Percentiles rank a stretch among this genome's conserved stretches.
phyloP scores from a whole-genome alignment of 2,888 invertebrate species.

The Idaea biselata region DNA sequence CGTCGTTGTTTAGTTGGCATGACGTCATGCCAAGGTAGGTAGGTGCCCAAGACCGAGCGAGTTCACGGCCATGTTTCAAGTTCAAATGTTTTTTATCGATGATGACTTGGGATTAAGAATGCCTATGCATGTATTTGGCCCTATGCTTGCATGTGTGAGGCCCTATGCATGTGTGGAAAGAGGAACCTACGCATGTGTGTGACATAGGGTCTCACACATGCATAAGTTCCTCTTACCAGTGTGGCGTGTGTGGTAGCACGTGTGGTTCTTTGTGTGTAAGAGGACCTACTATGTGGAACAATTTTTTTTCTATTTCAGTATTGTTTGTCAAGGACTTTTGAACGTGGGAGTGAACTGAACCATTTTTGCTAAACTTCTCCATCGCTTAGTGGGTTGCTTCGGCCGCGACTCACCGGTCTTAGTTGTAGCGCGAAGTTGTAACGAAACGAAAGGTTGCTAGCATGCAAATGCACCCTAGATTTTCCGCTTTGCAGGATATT shows the following conservation, averaged over 20 bases:
- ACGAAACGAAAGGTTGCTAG: too few species aligned
- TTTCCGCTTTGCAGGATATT: too few species aligned
- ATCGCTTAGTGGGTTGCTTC: too few species aligned
- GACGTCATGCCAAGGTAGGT: constrained; percentile 50
- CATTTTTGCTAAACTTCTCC: neutral
- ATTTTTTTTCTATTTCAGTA: neutral
- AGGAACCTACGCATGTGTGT: constrained; percentile 19
- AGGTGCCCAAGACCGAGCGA: constrained; percentile 27
- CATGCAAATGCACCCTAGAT: too few species aligned
- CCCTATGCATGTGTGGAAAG: constrained; percentile 1
- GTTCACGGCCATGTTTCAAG: constrained; percentile 66
- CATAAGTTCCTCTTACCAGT: too few species aligned
- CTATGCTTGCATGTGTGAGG: constrained; percentile 25
- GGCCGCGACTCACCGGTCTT: too few species aligned
- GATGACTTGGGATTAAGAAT: constrained; percentile 29
- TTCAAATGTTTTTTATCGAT: constrained; percentile 49
- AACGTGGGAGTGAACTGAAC: neutral
- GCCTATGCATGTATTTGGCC: constrained; percentile 29
- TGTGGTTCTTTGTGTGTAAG: constrained; percentile 3
- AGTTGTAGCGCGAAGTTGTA: too few species aligned
- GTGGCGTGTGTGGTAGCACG: constrained; percentile 3
- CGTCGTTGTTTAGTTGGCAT: constrained; percentile 52
- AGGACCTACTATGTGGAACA: neutral
- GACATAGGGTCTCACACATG: neutral
- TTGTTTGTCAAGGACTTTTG: neutral